Evolutionary conservation across 2,888 invertebrate species (phyloP), one percentile per base, ranked within the genome.

Genomic region (Gymnoscelis rufifasciata): DNA sequence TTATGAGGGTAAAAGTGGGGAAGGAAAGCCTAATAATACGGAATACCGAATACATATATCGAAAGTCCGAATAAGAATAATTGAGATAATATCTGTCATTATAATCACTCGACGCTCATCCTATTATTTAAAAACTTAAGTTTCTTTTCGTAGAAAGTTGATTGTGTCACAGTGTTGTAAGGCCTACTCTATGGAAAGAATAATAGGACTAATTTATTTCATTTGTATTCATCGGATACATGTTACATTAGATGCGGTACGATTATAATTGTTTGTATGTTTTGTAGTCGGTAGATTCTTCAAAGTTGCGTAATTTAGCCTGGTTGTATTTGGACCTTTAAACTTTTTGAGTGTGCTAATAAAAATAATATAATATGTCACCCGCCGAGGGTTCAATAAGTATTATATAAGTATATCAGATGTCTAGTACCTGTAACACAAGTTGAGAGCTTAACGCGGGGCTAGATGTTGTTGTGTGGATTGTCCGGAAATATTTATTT

Each of bases 181-280:
- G 14, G 46, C 28, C 37, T 44, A 27, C 19, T 41, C 24, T 47
- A 11, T 26, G 28, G 14, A 27, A 23, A 35, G 36, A 33, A 30
- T 39, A 43, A 49, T 40, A 26, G 23, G 10, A 10, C 24, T 12
- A 35, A 43, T 38, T 38, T 15, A 41, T 28, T 30, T 42, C 12
- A 47, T 27, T 38, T 37, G 15, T 15, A 28, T 41, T 48, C 41
- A 43, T 52, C 58, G 54, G 60, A 66, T 71, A 61, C 60, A 52
- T 50, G 60, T 66, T 71, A 61, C 60, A 52, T 50, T 56, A 54
- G 42, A 38, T 47, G 26, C 40, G 40, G 45, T 36, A 46, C 29
- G 15, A 24, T 30, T 19, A 19, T 35, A 35, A 35, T 35, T 35
- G 15, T 35, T 35, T 14, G 10, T 19, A 10, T 35, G 35, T 35